Base-by-base conservation (phyloP, 2,797 vertebrate genomes). In the Cyprinella venusta region DNA sequence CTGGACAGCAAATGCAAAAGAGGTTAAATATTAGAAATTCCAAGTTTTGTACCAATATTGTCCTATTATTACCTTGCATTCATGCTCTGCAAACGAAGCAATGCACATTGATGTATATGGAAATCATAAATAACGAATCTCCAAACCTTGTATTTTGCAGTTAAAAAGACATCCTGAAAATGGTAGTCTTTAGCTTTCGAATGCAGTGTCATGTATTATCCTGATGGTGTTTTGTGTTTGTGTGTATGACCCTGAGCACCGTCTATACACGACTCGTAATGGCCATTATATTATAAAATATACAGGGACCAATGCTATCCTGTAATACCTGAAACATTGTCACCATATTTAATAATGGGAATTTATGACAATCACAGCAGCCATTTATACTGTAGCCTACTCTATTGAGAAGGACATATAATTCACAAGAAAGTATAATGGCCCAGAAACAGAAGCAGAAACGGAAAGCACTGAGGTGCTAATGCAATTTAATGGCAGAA, bases 11-110 rank as follows among this genome's bases (percentile, higher is more conserved):
- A 24, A 50, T 24, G 61, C 4, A 36, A 36, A 52, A 67, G 36
- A 33, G 36, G 70, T 33, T 74, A 38, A 36, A 74, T 54, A 38
- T 56, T 74, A 74, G 15, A 74, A 74, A 56, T 36, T 18, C 3
- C 50, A 54, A 67, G 45, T 45, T 2, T 26, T 48, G 40, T 24
- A 78, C 10, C 6, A 76, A 26, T 67, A 48, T 79, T 36, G 33
- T 67, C 12, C 5, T 64, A n/a, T 45, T 40, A 77, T 30, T 48
- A 8, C 26, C 26, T 77, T 45, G 40, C 24, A 21, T 8, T 54
- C 7, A 13, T 77, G 42, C 38, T 70, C 42, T 70, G n/a, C 40
- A 30, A 48, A 33, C 40, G 64, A 72, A 45, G 69, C 45, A 72
- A 33, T 33, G 8, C 42, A 48, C 15, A 21, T 19, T 71, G 10